Evolutionary conservation across 2,113 vertebrate genomes (phyloP), one percentile per base, ranked within the genome.

Genomic region (Ptyas mucosa): DNA sequence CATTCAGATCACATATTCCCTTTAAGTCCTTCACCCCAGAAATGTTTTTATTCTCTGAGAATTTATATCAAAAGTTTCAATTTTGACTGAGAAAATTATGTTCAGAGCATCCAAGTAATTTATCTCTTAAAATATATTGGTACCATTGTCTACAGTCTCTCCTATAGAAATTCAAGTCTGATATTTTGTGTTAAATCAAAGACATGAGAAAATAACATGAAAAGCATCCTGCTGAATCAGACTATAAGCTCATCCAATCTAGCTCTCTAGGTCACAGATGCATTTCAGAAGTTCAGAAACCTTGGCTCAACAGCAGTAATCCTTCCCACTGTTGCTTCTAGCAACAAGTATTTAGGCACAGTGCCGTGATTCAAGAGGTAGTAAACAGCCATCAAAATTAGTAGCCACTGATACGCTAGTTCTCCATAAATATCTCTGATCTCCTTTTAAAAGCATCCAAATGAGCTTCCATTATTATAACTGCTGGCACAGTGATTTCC

Each of bases 181-280:
- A 85, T 91, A n/a, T 93, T 58, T 91, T 91, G 29, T 85, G 53
- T 58, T 85, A 91, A 91, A 75, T 89, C 90, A 93, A 87, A 92
- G 61, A 64, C 24, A 86, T 14, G 92, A 93, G 54, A 81, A 81
- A 81, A 81, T 81, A 7, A 81, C n/a, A 81, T 43, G 75, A 81
- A 81, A 20, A 81, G 75, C 75, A 81, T 43, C 69, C 69, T 39
- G 34, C 69, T 81, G 69, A 81, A 81, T 81, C 34, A 81, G 34
- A 81, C 18, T 81, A 81, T 39, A 81, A 21, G 18, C 75, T 7
- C 75, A 81, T 81, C 69, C 69, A 81, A 21, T 81, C 34, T 43
- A 81, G 18, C 8, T 21, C 18, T 43, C 18, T 81, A 21, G 34
- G 7, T 39, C 34, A 81, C 18, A 39, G 75, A 43, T 43, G 34